Base-by-base conservation (phyloP, 2,888 invertebrate genomes). In the Noctua janthina region DNA sequence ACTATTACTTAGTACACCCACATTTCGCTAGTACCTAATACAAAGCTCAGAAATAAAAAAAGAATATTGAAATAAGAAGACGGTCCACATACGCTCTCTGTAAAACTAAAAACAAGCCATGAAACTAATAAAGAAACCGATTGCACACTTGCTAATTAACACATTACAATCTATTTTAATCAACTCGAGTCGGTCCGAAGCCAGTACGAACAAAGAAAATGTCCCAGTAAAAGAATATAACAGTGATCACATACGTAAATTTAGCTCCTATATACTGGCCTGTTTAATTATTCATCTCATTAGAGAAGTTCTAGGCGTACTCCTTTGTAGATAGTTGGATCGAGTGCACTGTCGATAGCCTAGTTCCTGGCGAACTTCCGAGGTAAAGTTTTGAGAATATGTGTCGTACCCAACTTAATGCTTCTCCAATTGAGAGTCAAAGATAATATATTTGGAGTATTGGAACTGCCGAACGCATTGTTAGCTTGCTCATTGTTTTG, bases 241-340 rank as follows among this genome's bases (percentile, higher is more conserved):
- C 70, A 82, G 64, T 68, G 49, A 74, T 81, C 83, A 90, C 88
- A 88, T 76, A 88, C 86, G 88, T 86, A 88, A 87, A 87, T 88
- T 90, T 86, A 87, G 83, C 79, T 80, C 79, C 76, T 88, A 91
- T 92, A 92, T 91, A 92, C 91, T 80, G 88, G 89, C 89, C 93
- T 93, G 94, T 93, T 96, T 95, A 95, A 96, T 96, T 96, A 96
- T 96, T 96, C 95, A 95, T 95, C 96, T 96, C 95, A 96, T 96
- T 96, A 96, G 94, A 93, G 93, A 95, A 96, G 94, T 96, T 95
- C 92, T 92, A 92, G 82, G 92, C 94, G 93, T 94, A 93, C 68
- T 68, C 95, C 95, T 94, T 95, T 94, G 94, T 94, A 92, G 89
- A 92, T 93, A 92, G 94, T 91, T 91, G 91, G 90, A 89, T 91